Evolutionary conservation across 2,888 invertebrate genomes (phyloP).

Genomic region (Erebia epiphron): DNA sequence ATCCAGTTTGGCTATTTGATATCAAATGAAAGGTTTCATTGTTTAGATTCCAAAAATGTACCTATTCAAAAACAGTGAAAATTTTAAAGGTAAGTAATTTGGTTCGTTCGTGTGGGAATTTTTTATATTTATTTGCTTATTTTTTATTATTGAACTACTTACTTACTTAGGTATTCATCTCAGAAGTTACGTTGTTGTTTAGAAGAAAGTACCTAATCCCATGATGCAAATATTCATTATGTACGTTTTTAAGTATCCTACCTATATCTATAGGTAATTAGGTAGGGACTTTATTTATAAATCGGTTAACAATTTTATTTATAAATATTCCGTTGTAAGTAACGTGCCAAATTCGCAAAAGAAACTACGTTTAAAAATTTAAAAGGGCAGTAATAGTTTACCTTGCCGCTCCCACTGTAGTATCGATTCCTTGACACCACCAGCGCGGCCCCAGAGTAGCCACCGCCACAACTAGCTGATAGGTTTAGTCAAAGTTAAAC

Average conservation of each 20-base stretch:
- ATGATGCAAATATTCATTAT: not conserved
- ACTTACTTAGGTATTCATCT: too few species aligned
- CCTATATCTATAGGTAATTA: too few species aligned
- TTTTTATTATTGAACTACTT: too few species aligned
- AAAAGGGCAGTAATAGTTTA: slow-evolving; percentile 57
- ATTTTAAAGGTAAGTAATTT: too few species aligned
- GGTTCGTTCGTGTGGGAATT: too few species aligned
- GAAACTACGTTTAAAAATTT: slow-evolving; percentile 22
- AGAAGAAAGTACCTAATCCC: too few species aligned
- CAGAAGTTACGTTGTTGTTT: too few species aligned
- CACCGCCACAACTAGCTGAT: slow-evolving; percentile 59
- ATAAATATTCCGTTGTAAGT: slow-evolving; percentile 9
- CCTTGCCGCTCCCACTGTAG: slow-evolving; percentile 78
- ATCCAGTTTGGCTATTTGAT: too few species aligned
- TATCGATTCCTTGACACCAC: slow-evolving; percentile 77
- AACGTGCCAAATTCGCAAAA: slow-evolving; percentile 16
- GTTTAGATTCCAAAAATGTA: too few species aligned
- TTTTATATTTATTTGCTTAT: too few species aligned
- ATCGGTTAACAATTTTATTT: not conserved
- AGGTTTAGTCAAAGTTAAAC: slow-evolving; percentile 68
- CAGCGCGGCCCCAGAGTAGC: slow-evolving; percentile 66
- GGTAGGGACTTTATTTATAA: not conserved
- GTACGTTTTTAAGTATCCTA: not conserved
- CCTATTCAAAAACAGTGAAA: too few species aligned
- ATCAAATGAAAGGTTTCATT: too few species aligned